These are phyloP conservation scores for Allacma fusca DNA, from an alignment of 2,888 invertebrate species.

Conservation along the genomic window DNA sequence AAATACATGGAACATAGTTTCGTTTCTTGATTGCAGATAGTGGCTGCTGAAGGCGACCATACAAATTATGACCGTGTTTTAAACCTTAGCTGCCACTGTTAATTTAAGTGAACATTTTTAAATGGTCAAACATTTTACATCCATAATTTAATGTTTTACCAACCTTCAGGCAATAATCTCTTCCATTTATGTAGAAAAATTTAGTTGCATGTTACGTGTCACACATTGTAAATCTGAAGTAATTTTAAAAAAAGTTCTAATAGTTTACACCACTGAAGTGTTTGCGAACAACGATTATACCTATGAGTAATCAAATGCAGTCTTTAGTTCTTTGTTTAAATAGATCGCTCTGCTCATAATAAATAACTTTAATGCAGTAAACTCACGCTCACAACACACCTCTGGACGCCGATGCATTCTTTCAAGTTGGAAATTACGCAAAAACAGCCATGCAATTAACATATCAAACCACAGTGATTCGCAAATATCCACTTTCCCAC, in stretches of 20 bases:
- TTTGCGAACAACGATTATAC: neutral
- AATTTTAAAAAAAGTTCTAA: neutral
- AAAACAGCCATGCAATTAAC: neutral
- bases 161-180: no score
- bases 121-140: no score
- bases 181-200: neutral
- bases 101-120: no score
- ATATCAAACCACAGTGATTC: neutral
- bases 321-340: conserved; percentile 33
- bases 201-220: neutral
- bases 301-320: conserved; percentile 27
- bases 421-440: neutral
- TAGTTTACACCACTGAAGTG: neutral
- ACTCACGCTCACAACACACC: neutral
- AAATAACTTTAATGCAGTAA: conserved; percentile 13
- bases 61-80: no score
- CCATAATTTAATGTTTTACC: no score
- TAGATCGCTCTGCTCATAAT: conserved; percentile 31
- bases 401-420: neutral
- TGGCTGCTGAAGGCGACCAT: no score
- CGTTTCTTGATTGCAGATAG: no score
- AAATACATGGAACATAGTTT: no score
- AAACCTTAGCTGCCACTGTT: neutral
- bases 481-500: neutral
- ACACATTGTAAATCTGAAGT: neutral